Base-by-base conservation (phyloP, 1,140 invertebrate genomes). In the Heliconius congener region DNA sequence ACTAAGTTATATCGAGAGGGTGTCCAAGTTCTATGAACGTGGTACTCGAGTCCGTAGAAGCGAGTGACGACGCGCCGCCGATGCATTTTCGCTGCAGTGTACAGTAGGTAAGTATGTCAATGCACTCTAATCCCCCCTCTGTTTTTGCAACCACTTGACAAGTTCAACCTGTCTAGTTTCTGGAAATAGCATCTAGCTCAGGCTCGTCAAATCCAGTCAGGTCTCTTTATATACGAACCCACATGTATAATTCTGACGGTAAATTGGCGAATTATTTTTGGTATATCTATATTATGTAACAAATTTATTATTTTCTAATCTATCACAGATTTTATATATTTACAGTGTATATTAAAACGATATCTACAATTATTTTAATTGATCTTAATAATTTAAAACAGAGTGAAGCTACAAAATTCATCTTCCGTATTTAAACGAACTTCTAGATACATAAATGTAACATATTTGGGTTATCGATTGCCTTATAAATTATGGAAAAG, bases 41-140 rank as follows among this genome's bases (percentile, higher is more conserved):
- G 91, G 91, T 81, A 80, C 76, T 80, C 78, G 76, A 55, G 82
- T 87, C 83, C 86, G 84, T 85, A 87, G 87, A 87, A 86, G 83
- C 82, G 81, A 87, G 86, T 87, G 89, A 85, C 89, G 88, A 81
- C 83, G 84, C 84, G 85, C 82, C 82, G 80, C 71, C 85, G 84
- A 83, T 92, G 91, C 90, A 94, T 84, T 94, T 92, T 93, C 88
- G 90, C 85, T 91, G 89, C 90, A 91, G 82, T 87, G 85, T 88
- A 86, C 87, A 91, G 89, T 92, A 92, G 91, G 91, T 94, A 94
- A 94, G 91, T 93, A 82, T 91, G 92, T 87, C 92, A 91, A 93
- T 93, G 91, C 89, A 94, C 91, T 93, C 89, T 87, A 87, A 88
- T 89, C 88, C 89, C 90, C 90, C 89, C 86, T 85, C 85, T 81